A percentile compares a stretch with the other conserved stretches of the same genome.
phyloP scores from a whole-genome alignment of 1,140 invertebrate species.

The Philotrypesis tridentata region DNA sequence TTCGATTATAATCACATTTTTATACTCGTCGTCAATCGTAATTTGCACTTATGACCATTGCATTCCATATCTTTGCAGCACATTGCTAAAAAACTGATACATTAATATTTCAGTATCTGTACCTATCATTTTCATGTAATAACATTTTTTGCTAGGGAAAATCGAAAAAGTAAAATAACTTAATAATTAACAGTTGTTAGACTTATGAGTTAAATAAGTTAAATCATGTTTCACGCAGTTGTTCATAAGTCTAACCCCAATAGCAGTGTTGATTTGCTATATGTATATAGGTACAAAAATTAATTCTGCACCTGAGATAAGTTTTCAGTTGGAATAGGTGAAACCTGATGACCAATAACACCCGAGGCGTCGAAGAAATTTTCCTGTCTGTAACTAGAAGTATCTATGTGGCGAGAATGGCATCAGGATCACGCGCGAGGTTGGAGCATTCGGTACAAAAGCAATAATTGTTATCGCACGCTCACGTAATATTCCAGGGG shows the following conservation, averaged over 20 bases:
- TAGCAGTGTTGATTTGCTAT: conserved; percentile 2
- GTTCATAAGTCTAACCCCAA: background rate
- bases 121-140: too few relatives aligned
- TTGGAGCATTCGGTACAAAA: conserved; percentile 17
- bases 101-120: too few relatives aligned
- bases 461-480: conserved; percentile 56
- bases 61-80: background rate
- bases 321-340: background rate
- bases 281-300: too few relatives aligned
- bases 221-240: background rate
- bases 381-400: background rate
- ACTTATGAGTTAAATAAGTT: too few relatives aligned
- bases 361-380: background rate
- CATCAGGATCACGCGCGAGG: conserved; percentile 23
- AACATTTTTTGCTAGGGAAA: too few relatives aligned
- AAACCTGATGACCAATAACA: background rate
- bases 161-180: too few relatives aligned
- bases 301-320: too few relatives aligned
- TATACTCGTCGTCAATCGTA: background rate
- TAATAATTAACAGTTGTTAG: too few relatives aligned
- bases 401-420: background rate
- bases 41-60: background rate
- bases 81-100: too few relatives aligned
- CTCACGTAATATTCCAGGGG: conserved; percentile 55
- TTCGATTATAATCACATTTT: background rate